Percentiles rank a stretch among this genome's conserved stretches.
phyloP scores from a whole-genome alignment of 2,797 vertebrate species.

The Eleutherodactylus coqui region DNA sequence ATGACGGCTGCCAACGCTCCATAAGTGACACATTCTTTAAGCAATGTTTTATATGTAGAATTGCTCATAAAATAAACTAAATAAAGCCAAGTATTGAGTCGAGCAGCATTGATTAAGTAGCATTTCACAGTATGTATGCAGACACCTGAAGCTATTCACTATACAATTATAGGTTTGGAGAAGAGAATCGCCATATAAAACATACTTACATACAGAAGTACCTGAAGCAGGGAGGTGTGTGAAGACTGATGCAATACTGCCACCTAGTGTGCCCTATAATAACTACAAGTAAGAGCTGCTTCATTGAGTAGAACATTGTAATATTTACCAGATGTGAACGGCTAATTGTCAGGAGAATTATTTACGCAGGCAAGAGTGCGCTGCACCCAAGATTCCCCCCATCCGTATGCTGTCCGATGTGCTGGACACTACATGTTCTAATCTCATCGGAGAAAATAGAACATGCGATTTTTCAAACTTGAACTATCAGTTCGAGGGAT shows the following conservation, averaged over 20 bases:
- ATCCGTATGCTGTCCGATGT: too few relatives aligned
- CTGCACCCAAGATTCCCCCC: too few relatives aligned
- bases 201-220: neutral
- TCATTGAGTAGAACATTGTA: neutral
- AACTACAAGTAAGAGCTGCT: neutral
- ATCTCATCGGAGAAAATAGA: too few relatives aligned
- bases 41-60: neutral
- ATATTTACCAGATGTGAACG: neutral
- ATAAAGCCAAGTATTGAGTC: neutral
- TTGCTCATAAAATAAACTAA: neutral
- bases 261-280: slow-evolving; percentile 32
- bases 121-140: neutral
- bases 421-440: too few relatives aligned
- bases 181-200: neutral
- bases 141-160: neutral
- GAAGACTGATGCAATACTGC: slow-evolving; percentile 38
- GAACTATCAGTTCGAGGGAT: too few relatives aligned
- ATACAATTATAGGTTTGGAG: neutral
- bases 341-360: neutral
- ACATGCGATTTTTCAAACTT: too few relatives aligned
- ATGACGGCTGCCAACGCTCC: neutral
- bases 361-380: too few relatives aligned
- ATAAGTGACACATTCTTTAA: neutral
- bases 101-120: neutral
- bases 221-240: neutral